phyloP scores from a whole-genome alignment of 2,797 vertebrate genomes.

The Moxostoma hubbsi region DNA sequence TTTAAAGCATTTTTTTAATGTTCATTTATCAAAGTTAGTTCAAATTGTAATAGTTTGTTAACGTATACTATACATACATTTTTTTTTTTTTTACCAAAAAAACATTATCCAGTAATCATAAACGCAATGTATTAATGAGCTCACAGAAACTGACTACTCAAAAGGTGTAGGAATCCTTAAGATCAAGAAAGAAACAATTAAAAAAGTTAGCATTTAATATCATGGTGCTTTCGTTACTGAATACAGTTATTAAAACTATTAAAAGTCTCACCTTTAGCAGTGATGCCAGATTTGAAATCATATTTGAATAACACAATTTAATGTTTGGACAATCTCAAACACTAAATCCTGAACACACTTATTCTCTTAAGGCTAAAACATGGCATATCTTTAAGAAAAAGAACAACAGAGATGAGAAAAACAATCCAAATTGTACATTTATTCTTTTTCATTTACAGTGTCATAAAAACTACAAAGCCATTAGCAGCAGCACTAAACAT shows the following conservation, averaged over 20 bases:
- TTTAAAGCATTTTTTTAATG: no score
- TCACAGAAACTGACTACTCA: neutral
- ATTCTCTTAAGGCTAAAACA: neutral
- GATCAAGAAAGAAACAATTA: no score
- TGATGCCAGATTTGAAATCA: neutral
- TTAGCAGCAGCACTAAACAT: constrained; percentile 11
- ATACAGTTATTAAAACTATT: neutral
- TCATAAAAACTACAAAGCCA: constrained; percentile 51
- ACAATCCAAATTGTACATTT: constrained; percentile 66
- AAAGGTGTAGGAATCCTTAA: neutral
- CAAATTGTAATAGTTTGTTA: no score
- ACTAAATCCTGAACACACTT: neutral
- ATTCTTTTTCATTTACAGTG: constrained; percentile 65
- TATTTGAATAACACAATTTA: neutral
- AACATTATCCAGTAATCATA: neutral
- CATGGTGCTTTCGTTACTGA: neutral
- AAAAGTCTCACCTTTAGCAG: constrained; percentile 25
- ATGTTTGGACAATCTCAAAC: no score
- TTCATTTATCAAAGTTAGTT: no score
- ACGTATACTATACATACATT: no score
- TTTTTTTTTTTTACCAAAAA: no score
- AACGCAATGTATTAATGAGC: neutral
- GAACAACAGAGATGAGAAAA: constrained; percentile 37
- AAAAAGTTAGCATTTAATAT: neutral
- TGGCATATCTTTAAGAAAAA: constrained; percentile 1